phyloP scores from a whole-genome alignment of 1,140 invertebrate species.

The Lerema accius region DNA sequence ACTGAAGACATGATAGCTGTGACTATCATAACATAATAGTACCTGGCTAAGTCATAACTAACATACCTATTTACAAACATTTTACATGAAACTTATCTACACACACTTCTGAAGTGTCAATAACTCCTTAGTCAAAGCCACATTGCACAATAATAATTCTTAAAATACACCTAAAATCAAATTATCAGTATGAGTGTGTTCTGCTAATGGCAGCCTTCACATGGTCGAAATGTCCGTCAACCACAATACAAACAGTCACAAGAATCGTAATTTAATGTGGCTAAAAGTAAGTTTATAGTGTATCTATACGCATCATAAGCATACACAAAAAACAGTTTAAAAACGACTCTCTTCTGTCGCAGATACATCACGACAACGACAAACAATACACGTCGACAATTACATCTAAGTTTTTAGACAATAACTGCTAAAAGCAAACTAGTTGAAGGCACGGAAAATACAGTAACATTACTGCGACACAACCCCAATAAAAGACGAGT shows the following conservation, averaged over 20 bases:
- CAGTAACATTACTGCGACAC: conserved; percentile 64
- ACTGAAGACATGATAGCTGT: conserved; percentile 21
- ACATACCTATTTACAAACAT: conserved; percentile 48
- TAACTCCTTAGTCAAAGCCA: conserved; percentile 53
- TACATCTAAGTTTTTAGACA: conserved; percentile 45
- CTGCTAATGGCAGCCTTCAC: conserved; percentile 35
- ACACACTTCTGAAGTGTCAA: conserved; percentile 64
- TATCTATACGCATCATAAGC: not conserved
- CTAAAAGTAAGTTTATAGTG: conserved; percentile 11
- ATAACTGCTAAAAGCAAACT: conserved; percentile 69
- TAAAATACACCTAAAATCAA: conserved; percentile 44
- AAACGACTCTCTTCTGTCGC: not conserved
- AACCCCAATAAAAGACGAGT: conserved; percentile 55
- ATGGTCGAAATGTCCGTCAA: conserved; percentile 10
- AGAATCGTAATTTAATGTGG: not conserved
- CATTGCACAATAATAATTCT: conserved; percentile 55
- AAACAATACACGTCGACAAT: conserved; percentile 44
- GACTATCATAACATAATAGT: conserved; percentile 36
- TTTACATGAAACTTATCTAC: conserved; percentile 58
- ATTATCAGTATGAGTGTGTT: conserved; percentile 50
- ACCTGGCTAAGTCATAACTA: conserved; percentile 43
- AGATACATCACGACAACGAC: conserved; percentile 7
- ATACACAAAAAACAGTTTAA: not conserved
- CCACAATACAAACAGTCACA: conserved; percentile 4
- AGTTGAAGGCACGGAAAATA: conserved; percentile 74